phyloP scores from a whole-genome alignment of 2,113 vertebrate species.

The Rallus limicola region DNA sequence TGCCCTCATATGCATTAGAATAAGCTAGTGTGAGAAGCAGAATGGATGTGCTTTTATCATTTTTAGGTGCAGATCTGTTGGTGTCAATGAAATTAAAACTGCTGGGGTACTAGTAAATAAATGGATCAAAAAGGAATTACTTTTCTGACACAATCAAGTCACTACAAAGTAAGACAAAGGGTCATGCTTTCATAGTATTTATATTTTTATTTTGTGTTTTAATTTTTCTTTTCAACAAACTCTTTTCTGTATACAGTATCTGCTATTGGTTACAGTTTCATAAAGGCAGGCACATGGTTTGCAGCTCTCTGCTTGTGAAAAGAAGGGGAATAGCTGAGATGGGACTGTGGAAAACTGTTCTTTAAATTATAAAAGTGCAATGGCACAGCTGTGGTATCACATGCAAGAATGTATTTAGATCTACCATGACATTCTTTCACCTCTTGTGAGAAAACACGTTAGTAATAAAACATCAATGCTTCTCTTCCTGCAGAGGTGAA shows the following conservation, averaged over 20 bases:
- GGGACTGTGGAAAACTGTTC: not conserved
- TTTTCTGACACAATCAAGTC: not conserved
- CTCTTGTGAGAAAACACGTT: not conserved
- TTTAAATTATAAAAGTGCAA: not conserved
- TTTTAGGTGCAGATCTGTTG: not conserved
- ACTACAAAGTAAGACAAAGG: not conserved
- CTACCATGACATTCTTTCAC: not conserved
- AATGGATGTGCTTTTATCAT: not conserved
- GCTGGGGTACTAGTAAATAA: not conserved
- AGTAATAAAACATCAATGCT: not conserved
- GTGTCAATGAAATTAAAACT: slow-evolving; percentile 19
- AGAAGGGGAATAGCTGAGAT: not conserved
- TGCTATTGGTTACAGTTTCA: not conserved
- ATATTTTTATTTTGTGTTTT: not conserved
- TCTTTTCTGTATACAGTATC: not conserved
- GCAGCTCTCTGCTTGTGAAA: not conserved
- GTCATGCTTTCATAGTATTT: not conserved
- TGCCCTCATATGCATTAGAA: slow-evolving; percentile 64
- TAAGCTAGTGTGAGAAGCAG: not conserved
- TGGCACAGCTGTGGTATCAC: not conserved
- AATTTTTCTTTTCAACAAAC: not conserved
- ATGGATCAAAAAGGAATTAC: not conserved
- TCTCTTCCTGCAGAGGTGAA: not conserved
- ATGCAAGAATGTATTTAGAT: not conserved
- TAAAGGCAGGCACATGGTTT: not conserved